Percentiles rank a stretch among this genome's conserved stretches.
These are phyloP conservation scores for Chelonus insularis DNA, from an alignment of 1,140 invertebrate genomes.

Conservation along the genomic window DNA sequence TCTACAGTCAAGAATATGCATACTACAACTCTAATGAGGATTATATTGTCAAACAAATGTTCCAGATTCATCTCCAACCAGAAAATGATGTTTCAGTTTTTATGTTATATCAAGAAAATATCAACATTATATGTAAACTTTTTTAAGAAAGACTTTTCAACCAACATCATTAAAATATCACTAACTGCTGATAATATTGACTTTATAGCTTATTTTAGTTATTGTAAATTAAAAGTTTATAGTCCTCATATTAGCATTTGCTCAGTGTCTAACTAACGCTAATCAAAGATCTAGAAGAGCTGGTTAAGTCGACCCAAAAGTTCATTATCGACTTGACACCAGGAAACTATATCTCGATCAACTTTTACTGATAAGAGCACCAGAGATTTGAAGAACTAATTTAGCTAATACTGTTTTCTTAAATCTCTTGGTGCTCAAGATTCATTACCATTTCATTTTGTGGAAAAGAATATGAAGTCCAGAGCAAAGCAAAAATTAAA, in stretches of 20 bases:
- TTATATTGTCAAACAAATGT: slow-evolving; percentile 93
- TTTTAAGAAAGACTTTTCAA: slow-evolving; percentile 94
- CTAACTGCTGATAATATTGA: slow-evolving; percentile 91
- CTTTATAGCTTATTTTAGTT: slow-evolving; percentile 98
- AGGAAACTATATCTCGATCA: slow-evolving; percentile 96
- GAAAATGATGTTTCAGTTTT: slow-evolving; percentile 93
- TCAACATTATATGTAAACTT: slow-evolving; percentile 98
- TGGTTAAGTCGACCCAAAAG: slow-evolving; percentile 93
- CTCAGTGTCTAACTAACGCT: slow-evolving; percentile 92
- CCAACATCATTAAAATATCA: slow-evolving; percentile 97
- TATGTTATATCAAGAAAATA: slow-evolving; percentile 99
- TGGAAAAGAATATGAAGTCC: slow-evolving; percentile 90
- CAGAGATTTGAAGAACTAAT: slow-evolving; percentile 98
- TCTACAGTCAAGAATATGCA: slow-evolving; percentile 96
- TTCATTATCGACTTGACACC: slow-evolving; percentile 94
- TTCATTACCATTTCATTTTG: slow-evolving; percentile 97
- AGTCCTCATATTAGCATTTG: slow-evolving; percentile 98
- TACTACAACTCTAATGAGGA: slow-evolving; percentile 95
- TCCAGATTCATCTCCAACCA: slow-evolving; percentile 95
- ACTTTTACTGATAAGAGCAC: slow-evolving; percentile 88
- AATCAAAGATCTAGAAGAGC: slow-evolving; percentile 95
- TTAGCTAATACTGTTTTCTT: slow-evolving; percentile 97
- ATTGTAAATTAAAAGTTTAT: slow-evolving; percentile 98
- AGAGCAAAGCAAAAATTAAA: slow-evolving; percentile 72
- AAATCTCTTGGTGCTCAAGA: slow-evolving; percentile 97